Evolutionary conservation across 2,888 invertebrate genomes (phyloP).

Genomic region (Plutella xylostella): DNA sequence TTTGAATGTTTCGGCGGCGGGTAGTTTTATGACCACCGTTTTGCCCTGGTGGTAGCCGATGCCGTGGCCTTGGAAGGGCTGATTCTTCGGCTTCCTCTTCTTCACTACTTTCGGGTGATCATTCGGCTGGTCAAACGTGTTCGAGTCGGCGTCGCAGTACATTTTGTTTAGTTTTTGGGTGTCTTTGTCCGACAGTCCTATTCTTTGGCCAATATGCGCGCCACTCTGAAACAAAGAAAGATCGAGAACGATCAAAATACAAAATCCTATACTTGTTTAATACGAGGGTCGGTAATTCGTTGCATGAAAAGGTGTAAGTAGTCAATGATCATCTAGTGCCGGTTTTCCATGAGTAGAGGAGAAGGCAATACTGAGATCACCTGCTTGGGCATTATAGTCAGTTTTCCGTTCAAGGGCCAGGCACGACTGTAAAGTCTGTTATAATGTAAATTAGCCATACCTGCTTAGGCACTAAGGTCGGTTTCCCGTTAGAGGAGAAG

Average conservation of each 20-base stretch:
- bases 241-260: no score
- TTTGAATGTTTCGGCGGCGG: slow-evolving; percentile 40
- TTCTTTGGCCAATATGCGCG: slow-evolving; percentile 67
- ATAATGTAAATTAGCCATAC: no score
- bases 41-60: slow-evolving; percentile 65
- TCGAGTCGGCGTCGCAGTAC: slow-evolving; percentile 61
- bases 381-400: no score
- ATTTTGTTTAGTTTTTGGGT: slow-evolving; percentile 67
- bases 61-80: slow-evolving; percentile 56
- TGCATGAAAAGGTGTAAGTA: no score
- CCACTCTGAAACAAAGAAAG: slow-evolving; percentile 43
- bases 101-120: slow-evolving; percentile 22
- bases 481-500: slow-evolving; percentile 75
- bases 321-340: no score
- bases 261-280: no score
- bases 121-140: slow-evolving; percentile 27
- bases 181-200: slow-evolving; percentile 69
- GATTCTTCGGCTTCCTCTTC: slow-evolving; percentile 38
- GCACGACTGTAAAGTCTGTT: no score
- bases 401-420: no score
- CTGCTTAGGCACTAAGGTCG: slow-evolving; percentile 74
- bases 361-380: no score
- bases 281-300: no score
- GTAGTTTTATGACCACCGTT: slow-evolving; percentile 56
- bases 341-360: no score